phyloP scores from a whole-genome alignment of 2,113 vertebrate genomes.

The Toxotes chatareus region DNA sequence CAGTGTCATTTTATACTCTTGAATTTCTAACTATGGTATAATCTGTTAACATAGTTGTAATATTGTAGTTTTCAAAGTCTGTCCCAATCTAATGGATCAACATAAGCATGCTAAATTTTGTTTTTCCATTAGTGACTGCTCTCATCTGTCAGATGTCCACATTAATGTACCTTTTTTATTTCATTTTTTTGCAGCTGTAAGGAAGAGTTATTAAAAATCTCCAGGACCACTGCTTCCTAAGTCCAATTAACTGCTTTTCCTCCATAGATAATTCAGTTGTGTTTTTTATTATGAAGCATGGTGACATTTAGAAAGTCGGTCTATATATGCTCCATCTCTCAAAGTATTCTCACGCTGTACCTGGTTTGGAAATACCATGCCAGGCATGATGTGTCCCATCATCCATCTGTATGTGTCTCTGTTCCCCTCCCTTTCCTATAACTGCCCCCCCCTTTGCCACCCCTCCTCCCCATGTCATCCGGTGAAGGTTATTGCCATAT shows the following conservation, averaged over 20 bases:
- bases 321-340: slow-evolving; percentile 7
- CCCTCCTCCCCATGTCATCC: slow-evolving; percentile 28
- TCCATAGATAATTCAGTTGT: slow-evolving; percentile 26
- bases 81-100: not conserved
- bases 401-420: slow-evolving; percentile 52
- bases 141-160: not conserved
- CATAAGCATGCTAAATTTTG: not conserved
- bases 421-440: slow-evolving; percentile 25
- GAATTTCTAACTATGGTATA: not conserved
- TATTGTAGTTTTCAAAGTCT: slow-evolving; percentile 4
- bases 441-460: not conserved
- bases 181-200: slow-evolving; percentile 4
- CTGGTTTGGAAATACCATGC: slow-evolving; percentile 52
- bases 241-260: slow-evolving; percentile 30
- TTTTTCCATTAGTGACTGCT: not conserved
- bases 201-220: slow-evolving; percentile 1
- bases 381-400: slow-evolving; percentile 33
- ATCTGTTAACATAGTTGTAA: not conserved
- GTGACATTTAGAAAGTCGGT: slow-evolving; percentile 52
- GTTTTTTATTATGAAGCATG: slow-evolving; percentile 25
- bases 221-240: slow-evolving; percentile 3
- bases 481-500: slow-evolving; percentile 80
- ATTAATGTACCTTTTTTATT: not conserved
- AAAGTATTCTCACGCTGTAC: slow-evolving; percentile 8
- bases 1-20: not conserved